phyloP scores from a whole-genome alignment of 92 coral and sea anemone genomes.

The Hydrozoanthus gracilis region DNA sequence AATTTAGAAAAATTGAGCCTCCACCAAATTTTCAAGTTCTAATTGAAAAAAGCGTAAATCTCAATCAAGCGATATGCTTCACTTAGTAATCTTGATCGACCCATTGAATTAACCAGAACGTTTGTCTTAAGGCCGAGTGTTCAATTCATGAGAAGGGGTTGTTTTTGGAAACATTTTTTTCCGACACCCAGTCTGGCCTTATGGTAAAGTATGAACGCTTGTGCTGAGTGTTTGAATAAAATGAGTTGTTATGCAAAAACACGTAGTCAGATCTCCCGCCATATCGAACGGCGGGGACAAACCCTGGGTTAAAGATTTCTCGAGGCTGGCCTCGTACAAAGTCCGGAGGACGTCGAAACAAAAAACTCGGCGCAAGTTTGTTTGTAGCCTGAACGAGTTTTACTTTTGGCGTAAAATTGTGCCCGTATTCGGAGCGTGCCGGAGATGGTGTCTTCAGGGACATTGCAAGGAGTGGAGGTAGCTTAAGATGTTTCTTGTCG shows the following conservation, averaged over 20 bases:
- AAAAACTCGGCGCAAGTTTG: constrained; percentile 88
- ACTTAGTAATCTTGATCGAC: no score
- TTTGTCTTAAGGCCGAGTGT: no score
- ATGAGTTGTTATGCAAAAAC: constrained; percentile 82
- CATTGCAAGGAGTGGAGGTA: constrained; percentile 87
- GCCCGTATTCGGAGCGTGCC: constrained; percentile 75
- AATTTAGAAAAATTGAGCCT: no score
- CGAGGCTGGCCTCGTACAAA: constrained; percentile 79
- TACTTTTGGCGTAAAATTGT: constrained; percentile 82
- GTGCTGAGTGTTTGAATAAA: constrained; percentile 64
- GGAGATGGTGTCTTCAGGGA: constrained; percentile 56
- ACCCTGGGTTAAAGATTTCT: constrained; percentile 70
- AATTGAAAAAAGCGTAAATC: no score
- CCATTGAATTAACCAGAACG: no score
- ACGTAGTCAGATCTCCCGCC: constrained; percentile 76
- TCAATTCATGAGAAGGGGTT: constrained; percentile 75
- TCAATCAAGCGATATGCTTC: no score
- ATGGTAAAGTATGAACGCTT: constrained; percentile 78
- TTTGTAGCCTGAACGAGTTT: constrained; percentile 74
- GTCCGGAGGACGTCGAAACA: constrained; percentile 82
- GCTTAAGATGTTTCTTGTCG: constrained; percentile 47
- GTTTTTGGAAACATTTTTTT: constrained; percentile 80
- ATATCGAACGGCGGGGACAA: constrained; percentile 79
- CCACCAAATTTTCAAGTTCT: no score
- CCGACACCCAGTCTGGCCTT: constrained; percentile 95